These are phyloP conservation scores for Capreolus pygargus DNA, from an alignment of 2,113 vertebrate genomes.

Conservation along the genomic window DNA sequence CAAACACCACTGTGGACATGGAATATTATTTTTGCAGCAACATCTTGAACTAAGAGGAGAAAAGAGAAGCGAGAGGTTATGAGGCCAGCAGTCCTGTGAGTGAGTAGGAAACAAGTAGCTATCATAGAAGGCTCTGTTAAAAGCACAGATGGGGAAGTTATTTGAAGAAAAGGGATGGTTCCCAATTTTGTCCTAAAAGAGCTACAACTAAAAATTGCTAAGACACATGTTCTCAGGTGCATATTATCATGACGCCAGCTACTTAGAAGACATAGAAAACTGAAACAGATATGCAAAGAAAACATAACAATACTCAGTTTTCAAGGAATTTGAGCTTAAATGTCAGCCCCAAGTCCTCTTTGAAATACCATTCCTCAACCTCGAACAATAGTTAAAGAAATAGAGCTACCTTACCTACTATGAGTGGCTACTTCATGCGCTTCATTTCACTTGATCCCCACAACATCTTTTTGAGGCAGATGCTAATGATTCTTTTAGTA, in stretches of 20 bases:
- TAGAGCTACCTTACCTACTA: not conserved
- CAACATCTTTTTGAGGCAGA: not conserved
- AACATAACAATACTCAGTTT: not conserved
- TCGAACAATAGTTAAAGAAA: not conserved
- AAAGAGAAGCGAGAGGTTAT: not conserved
- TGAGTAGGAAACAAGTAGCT: not conserved
- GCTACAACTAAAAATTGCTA: not conserved
- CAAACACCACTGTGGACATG: not conserved
- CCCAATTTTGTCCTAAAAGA: not conserved
- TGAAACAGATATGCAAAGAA: not conserved
- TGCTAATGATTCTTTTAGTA: not conserved
- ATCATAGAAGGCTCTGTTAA: not conserved
- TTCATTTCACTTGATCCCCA: not conserved
- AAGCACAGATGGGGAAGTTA: not conserved
- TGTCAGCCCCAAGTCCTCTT: not conserved
- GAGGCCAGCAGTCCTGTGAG: not conserved
- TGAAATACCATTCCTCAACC: not conserved
- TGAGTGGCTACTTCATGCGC: not conserved
- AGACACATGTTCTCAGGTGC: not conserved
- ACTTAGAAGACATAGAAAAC: not conserved
- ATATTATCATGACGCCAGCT: not conserved
- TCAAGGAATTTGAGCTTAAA: not conserved
- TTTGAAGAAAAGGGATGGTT: not conserved
- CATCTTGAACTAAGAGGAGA: not conserved
- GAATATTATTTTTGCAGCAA: not conserved